Conservation (phyloP, 2,113 vertebrate genomes). For the Sphyrna mokarran region DNA sequence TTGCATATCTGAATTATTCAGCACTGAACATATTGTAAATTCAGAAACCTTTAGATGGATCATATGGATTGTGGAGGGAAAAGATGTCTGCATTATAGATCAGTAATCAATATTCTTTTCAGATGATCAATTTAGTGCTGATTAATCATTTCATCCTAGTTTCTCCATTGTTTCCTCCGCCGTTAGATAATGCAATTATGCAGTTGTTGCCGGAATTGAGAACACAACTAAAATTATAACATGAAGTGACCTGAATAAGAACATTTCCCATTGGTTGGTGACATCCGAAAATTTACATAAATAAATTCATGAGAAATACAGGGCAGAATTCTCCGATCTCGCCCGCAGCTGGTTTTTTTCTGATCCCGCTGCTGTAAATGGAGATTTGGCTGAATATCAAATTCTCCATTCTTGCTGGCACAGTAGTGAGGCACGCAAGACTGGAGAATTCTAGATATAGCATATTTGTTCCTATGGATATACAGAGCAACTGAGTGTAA, state of each 20-base stretch:
- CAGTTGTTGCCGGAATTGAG: neutral
- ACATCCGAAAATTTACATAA: neutral
- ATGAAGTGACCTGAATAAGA: too few relatives aligned
- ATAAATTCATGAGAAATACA: neutral
- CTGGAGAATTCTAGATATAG: too few relatives aligned
- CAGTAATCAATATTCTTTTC: conserved; percentile 6
- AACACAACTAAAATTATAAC: neutral
- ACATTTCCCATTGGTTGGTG: neutral
- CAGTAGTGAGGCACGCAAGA: too few relatives aligned
- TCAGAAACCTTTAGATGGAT: conserved; percentile 10
- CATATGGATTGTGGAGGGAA: neutral
- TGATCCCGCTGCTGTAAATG: too few relatives aligned
- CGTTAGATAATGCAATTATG: neutral
- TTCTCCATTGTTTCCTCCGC: neutral
- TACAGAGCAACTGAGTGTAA: neutral
- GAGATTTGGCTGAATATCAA: too few relatives aligned
- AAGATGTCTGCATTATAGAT: neutral
- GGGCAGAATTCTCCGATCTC: too few relatives aligned
- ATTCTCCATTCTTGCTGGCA: too few relatives aligned
- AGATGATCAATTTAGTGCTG: neutral
- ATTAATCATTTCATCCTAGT: neutral
- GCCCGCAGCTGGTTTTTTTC: too few relatives aligned
- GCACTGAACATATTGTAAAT: neutral
- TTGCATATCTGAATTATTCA: conserved; percentile 27
- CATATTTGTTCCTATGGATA: neutral